Percentiles rank a stretch among this genome's conserved stretches.
phyloP scores from a whole-genome alignment of 2,797 vertebrate species.

The Danio jaintianensis region DNA sequence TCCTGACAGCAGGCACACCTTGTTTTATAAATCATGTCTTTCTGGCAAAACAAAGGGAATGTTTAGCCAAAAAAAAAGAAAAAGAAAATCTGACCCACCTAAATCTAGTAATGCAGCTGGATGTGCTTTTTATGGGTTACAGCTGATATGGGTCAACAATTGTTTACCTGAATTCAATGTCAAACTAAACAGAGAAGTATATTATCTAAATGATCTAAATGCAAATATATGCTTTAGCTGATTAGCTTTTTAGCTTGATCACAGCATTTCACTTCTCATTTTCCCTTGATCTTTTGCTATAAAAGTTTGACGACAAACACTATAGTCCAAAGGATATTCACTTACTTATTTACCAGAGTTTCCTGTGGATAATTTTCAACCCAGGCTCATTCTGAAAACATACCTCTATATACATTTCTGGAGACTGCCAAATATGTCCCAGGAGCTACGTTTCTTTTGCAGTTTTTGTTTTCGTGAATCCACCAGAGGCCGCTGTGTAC shows the following conservation, averaged over 20 bases:
- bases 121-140: neutral
- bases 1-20: conserved; percentile 28
- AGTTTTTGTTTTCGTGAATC: too few species aligned
- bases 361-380: too few species aligned
- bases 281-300: neutral
- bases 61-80: neutral
- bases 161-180: neutral
- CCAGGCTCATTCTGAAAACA: too few species aligned
- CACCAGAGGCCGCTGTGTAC: too few species aligned
- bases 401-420: too few species aligned
- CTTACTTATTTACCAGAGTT: too few species aligned
- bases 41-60: neutral
- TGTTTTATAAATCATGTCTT: neutral
- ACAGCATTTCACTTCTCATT: neutral
- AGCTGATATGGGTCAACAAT: neutral
- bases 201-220: too few species aligned
- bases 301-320: neutral
- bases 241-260: neutral
- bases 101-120: neutral
- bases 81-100: neutral
- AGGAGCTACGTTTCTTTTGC: too few species aligned
- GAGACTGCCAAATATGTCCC: too few species aligned
- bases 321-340: neutral
- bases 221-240: neutral
- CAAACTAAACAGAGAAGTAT: neutral